Conservation (phyloP, 2,113 vertebrate species). For the Pyrgilauda ruficollis region DNA sequence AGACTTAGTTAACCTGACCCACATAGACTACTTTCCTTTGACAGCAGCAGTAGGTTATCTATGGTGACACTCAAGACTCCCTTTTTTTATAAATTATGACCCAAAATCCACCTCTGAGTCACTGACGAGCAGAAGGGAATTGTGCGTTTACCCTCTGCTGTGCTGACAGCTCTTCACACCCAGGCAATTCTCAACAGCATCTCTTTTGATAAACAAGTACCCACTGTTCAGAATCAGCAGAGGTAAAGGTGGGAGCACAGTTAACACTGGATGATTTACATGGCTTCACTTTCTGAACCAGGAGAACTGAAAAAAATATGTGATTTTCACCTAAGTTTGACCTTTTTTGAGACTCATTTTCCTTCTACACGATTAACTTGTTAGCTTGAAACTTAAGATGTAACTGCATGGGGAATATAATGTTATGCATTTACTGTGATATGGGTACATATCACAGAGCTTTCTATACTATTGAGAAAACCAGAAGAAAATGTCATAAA, state of each 20-base stretch:
- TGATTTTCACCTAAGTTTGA: neutral
- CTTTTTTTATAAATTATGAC: neutral
- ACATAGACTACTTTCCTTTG: neutral
- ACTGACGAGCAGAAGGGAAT: neutral
- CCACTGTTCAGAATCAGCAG: neutral
- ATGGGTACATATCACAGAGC: neutral
- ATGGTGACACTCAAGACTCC: neutral
- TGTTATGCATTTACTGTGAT: neutral
- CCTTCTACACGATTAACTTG: neutral
- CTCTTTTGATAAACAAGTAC: neutral
- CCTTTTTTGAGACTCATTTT: neutral
- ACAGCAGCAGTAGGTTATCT: neutral
- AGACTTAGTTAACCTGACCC: neutral
- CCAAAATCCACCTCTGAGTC: neutral
- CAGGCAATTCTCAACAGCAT: neutral
- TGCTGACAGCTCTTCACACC: neutral
- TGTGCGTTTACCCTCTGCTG: rapidly evolving
- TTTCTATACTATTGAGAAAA: neutral
- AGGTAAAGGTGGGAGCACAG: neutral
- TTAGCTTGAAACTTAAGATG: neutral
- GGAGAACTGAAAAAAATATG: neutral
- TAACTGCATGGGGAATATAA: neutral
- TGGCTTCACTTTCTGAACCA: neutral
- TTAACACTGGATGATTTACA: neutral
- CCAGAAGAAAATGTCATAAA: neutral